Evolutionary conservation across 2,888 invertebrate species (phyloP).

Genomic region (Morpho helenor): DNA sequence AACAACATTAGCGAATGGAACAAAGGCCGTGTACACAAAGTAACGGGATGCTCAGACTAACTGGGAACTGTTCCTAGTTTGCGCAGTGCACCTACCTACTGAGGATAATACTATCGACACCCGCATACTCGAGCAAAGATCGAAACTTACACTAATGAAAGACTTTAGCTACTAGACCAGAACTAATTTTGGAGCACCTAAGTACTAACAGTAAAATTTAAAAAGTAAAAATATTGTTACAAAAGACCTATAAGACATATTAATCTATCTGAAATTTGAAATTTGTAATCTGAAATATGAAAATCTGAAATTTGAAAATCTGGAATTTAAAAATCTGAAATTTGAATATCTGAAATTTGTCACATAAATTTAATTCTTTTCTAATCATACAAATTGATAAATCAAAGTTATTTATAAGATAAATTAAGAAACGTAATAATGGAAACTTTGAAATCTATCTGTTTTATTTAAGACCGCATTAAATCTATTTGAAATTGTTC

Average conservation of each 20-base stretch:
- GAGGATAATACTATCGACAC: slow-evolving; percentile 25
- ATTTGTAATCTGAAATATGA: too few relatives aligned
- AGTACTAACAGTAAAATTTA: slow-evolving; percentile 23
- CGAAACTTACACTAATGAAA: slow-evolving; percentile 37
- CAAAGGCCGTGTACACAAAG: slow-evolving; percentile 69
- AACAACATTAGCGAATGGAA: slow-evolving; percentile 76
- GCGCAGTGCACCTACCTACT: slow-evolving; percentile 32
- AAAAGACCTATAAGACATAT: background rate
- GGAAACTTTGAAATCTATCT: too few relatives aligned
- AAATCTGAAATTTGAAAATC: too few relatives aligned
- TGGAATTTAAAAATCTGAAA: too few relatives aligned
- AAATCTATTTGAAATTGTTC: background rate
- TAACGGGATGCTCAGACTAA: slow-evolving; percentile 53
- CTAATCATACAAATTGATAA: too few relatives aligned
- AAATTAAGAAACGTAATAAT: too few relatives aligned
- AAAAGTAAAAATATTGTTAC: slow-evolving; percentile 6
- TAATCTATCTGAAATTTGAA: too few relatives aligned
- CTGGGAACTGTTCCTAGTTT: slow-evolving; percentile 38
- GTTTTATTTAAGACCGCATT: too few relatives aligned
- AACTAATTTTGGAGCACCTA: slow-evolving; percentile 29
- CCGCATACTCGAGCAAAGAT: slow-evolving; percentile 30
- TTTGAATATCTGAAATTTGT: too few relatives aligned
- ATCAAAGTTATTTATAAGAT: too few relatives aligned
- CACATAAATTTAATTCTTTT: too few relatives aligned
- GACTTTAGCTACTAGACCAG: slow-evolving; percentile 25